Percentiles rank a stretch among this genome's conserved stretches.
phyloP scores from a whole-genome alignment of 2,888 invertebrate species.

The Plebejus melissa region DNA sequence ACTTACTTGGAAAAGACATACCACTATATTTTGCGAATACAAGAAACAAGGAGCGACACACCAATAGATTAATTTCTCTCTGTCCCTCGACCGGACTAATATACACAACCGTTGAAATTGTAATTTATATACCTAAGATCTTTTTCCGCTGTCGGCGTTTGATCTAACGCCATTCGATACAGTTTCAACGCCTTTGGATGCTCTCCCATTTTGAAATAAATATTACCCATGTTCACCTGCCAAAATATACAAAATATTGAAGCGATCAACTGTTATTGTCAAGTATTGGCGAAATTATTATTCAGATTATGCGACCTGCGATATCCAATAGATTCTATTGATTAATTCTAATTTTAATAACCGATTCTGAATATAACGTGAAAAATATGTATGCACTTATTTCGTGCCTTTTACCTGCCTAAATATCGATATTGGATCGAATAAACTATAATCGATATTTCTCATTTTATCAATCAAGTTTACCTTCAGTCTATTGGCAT shows the following conservation, averaged over 20 bases:
- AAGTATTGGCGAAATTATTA: too few species aligned
- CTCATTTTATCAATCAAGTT: slow-evolving; percentile 18
- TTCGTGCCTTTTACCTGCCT: too few species aligned
- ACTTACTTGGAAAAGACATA: too few species aligned
- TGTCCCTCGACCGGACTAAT: too few species aligned
- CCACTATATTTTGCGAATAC: too few species aligned
- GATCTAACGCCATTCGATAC: slow-evolving; percentile 99
- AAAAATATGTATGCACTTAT: neutral
- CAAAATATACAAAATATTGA: slow-evolving; percentile 17
- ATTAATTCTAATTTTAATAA: too few species aligned
- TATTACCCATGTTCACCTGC: slow-evolving; percentile 95
- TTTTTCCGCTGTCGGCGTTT: slow-evolving; percentile 95
- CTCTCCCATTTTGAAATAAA: slow-evolving; percentile 95
- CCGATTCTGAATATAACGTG: neutral
- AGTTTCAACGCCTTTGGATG: slow-evolving; percentile 97
- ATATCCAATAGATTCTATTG: neutral
- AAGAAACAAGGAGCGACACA: too few species aligned
- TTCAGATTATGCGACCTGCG: neutral
- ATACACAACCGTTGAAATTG: too few species aligned
- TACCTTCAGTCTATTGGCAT: slow-evolving; percentile 95
- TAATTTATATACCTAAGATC: slow-evolving; percentile 84
- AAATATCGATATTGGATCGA: too few species aligned
- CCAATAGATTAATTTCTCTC: neutral
- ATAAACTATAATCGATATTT: too few species aligned
- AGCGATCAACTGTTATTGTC: neutral